phyloP scores from a whole-genome alignment of 2,797 vertebrate species.

The Centropyge bicolor region DNA sequence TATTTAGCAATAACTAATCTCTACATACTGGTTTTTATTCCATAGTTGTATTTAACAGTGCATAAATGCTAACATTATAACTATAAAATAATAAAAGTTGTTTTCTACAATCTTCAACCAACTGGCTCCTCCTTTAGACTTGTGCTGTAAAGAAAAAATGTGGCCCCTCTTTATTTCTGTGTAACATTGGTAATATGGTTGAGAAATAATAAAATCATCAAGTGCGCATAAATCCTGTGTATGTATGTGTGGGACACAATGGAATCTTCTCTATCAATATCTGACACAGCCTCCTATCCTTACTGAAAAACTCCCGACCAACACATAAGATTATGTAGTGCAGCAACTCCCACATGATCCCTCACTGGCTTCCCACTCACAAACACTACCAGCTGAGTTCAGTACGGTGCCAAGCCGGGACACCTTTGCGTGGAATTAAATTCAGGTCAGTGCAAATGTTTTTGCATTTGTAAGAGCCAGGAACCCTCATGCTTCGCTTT shows the following conservation, averaged over 20 bases:
- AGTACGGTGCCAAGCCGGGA: not conserved
- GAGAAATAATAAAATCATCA: not conserved
- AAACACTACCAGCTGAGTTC: slow-evolving; percentile 22
- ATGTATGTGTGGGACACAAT: too few relatives aligned
- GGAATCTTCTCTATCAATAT: not conserved
- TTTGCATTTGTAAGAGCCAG: slow-evolving; percentile 5
- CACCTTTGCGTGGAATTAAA: slow-evolving; percentile 33
- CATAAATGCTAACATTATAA: not conserved
- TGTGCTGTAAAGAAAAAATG: too few relatives aligned
- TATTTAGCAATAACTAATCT: too few relatives aligned
- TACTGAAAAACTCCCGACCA: not conserved
- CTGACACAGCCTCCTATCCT: not conserved
- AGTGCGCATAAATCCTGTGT: too few relatives aligned
- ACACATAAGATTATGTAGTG: not conserved
- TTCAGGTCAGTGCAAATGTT: slow-evolving; percentile 26
- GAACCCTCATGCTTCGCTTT: slow-evolving; percentile 6
- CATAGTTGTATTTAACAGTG: too few relatives aligned
- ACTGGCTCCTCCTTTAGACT: too few relatives aligned
- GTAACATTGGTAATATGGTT: not conserved
- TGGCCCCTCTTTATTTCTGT: too few relatives aligned
- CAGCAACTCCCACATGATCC: slow-evolving; percentile 8
- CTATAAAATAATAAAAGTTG: too few relatives aligned
- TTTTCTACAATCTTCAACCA: too few relatives aligned
- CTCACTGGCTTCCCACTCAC: slow-evolving; percentile 7
- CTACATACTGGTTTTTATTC: not conserved